A percentile compares a stretch with the other conserved stretches of the same genome.
phyloP scores from a whole-genome alignment of 2,113 vertebrate species.

The Epinephelus lanceolatus region DNA sequence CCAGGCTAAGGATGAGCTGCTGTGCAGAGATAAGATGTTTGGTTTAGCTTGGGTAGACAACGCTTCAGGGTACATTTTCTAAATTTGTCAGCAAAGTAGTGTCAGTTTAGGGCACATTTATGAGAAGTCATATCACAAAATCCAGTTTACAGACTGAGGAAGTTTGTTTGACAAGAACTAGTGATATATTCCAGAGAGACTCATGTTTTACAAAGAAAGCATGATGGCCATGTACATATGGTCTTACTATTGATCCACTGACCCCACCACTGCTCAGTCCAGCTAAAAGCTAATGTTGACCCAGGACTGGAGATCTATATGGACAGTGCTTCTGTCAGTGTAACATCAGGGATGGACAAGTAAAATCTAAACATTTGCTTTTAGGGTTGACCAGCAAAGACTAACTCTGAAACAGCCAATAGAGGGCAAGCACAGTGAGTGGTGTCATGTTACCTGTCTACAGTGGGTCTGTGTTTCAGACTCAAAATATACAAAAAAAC shows the following conservation, averaged over 20 bases:
- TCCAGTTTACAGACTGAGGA: background rate
- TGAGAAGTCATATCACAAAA: background rate
- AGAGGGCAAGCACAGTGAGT: conserved; percentile 40
- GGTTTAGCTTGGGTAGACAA: conserved; percentile 7
- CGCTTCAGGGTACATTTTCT: background rate
- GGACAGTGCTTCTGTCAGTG: conserved; percentile 69
- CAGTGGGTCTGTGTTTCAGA: conserved; percentile 20
- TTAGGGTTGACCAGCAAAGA: conserved; percentile 66
- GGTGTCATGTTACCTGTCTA: conserved; percentile 1
- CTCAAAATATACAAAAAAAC: conserved; percentile 30
- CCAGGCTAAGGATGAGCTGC: conserved; percentile 52
- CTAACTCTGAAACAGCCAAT: conserved; percentile 52
- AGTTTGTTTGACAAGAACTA: background rate
- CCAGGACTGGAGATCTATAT: conserved; percentile 70
- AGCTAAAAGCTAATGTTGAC: conserved; percentile 77
- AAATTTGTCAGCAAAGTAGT: background rate
- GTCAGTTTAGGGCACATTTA: background rate
- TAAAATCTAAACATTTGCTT: conserved; percentile 82
- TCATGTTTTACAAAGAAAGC: background rate
- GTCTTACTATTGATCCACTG: conserved; percentile 73
- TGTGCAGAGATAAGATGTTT: conserved; percentile 27
- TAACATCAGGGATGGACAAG: conserved; percentile 69
- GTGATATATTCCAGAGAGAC: background rate
- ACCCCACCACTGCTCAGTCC: conserved; percentile 62
- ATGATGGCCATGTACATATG: conserved; percentile 20